These are phyloP conservation scores for Myotis lucifugus DNA, from an alignment of 2,113 vertebrate species.

Conservation along the genomic window DNA sequence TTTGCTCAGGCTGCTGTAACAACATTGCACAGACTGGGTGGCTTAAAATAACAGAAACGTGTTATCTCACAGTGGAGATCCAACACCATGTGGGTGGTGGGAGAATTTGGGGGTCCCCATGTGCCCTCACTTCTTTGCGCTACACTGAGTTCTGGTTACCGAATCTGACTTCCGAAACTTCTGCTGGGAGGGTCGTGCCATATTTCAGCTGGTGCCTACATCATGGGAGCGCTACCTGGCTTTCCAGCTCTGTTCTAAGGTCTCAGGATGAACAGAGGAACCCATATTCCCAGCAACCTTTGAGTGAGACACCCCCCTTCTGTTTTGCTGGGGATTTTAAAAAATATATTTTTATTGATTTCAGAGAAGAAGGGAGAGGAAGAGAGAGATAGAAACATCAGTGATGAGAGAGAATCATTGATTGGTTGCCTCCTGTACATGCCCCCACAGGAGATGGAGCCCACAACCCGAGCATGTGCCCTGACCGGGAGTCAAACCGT, in stretches of 20 bases:
- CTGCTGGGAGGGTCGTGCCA: background rate
- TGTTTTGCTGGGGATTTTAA: no score
- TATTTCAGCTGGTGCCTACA: accelerated
- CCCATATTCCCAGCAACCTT: background rate
- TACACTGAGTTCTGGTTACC: background rate
- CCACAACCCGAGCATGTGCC: no score
- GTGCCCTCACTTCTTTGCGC: background rate
- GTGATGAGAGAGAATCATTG: no score
- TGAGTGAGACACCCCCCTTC: background rate
- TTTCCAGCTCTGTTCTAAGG: background rate
- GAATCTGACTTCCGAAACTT: background rate
- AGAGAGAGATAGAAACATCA: no score
- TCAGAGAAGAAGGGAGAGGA: no score
- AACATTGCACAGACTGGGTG: no score
- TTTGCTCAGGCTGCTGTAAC: background rate
- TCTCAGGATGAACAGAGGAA: background rate
- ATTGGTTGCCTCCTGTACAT: no score
- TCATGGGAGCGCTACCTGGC: background rate
- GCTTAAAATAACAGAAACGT: background rate
- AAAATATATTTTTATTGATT: no score
- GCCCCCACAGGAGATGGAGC: no score
- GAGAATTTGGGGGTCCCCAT: background rate
- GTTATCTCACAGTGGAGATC: background rate
- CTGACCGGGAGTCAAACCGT: no score
- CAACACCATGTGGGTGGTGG: background rate